Conservation (phyloP, 2,113 vertebrate genomes). For the Neotragus moschatus region DNA sequence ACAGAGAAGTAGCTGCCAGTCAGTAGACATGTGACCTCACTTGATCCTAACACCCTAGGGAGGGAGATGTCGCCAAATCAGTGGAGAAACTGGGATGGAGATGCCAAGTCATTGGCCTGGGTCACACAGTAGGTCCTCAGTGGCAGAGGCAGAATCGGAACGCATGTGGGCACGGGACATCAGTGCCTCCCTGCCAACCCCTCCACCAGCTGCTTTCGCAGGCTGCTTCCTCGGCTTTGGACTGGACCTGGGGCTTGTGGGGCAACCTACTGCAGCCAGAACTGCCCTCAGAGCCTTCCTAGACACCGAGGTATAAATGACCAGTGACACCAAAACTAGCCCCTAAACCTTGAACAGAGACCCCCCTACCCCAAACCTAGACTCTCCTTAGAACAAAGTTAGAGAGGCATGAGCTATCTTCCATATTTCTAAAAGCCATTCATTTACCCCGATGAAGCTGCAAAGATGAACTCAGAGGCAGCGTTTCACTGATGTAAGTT, state of each 20-base stretch:
- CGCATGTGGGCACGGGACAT: accelerated
- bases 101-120: not conserved
- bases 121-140: not conserved
- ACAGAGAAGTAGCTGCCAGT: not conserved
- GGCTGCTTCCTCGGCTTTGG: not conserved
- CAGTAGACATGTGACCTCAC: not conserved
- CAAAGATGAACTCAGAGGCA: not conserved
- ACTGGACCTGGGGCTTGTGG: not conserved
- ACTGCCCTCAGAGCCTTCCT: not conserved
- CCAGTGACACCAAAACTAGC: not conserved
- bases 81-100: not conserved
- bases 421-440: not conserved
- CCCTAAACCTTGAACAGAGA: not conserved
- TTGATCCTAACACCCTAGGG: not conserved
- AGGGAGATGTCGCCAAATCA: not conserved
- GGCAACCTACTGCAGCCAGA: not conserved
- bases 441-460: not conserved
- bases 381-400: not conserved
- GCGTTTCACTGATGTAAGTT: not conserved
- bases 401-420: not conserved
- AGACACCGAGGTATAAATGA: not conserved
- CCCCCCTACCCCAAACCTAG: not conserved
- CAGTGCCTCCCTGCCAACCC: too few relatives aligned
- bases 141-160: not conserved
- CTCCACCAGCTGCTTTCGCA: accelerated